Evolutionary conservation across 2,888 invertebrate genomes (phyloP), one percentile per base, ranked within the genome.

Genomic region (Amitus sp.): DNA sequence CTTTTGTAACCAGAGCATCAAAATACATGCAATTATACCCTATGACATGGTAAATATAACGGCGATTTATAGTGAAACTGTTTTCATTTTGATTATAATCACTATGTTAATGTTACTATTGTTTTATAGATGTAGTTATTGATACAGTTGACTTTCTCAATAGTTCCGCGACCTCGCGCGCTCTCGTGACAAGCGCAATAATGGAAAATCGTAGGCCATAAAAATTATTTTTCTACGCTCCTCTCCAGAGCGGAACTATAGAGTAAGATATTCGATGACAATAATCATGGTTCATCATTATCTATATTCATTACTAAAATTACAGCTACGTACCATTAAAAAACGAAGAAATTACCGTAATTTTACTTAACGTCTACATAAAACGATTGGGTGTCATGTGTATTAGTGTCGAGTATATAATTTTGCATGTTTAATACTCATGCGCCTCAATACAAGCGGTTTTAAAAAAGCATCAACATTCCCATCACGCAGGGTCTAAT

Each of bases 21-120:
- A n/a, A n/a, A n/a, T n/a, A n/a, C n/a, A n/a, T n/a, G n/a, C n/a
- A n/a, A n/a, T n/a, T n/a, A n/a, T n/a, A n/a, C n/a, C n/a, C 62
- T 65, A 65, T 62, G 18, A 20, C 12, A 59, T 62, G 62, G 59
- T 61, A 62, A 65, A 59, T 59, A 59, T 65, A 65, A 65, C 62
- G 65, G 62, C 62, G 62, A 65, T 65, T 62, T 37, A 37, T 56
- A 49, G 62, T 55, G 62, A 43, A 42, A 42, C 20, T 65, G 49
- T 49, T 53, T 37, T 20, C 33, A 33, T 47, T 48, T 42, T 18
- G 30, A 30, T 46, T 46, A 15, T 46, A 27, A 27, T 28, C 27
- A 12, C 4, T 46, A 46, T 46, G 17, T 42, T 42, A 42, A 19
- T 46, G 30, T 13, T 46, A 17, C 18, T 46, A 46, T 30, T 30